Conservation (phyloP, 2,113 vertebrate species). For the Girardinichthys multiradiatus region DNA sequence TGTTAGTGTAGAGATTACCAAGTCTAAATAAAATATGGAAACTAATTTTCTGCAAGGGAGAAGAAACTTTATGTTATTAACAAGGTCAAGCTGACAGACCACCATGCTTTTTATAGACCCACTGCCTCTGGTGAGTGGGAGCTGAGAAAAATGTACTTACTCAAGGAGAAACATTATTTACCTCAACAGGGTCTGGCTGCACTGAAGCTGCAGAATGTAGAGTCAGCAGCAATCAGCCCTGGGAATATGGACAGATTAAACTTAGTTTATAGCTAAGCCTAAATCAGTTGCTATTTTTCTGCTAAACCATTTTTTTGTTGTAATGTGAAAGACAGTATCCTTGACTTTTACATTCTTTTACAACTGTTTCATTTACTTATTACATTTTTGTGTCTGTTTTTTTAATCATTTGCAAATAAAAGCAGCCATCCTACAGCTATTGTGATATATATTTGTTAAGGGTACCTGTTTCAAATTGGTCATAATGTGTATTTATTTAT, state of each 20-base stretch:
- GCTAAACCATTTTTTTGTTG: too few relatives aligned
- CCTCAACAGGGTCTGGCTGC: conserved; percentile 23
- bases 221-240: not conserved
- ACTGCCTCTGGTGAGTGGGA: not conserved
- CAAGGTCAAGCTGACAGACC: conserved; percentile 36
- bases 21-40: conserved; percentile 15
- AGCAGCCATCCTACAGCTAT: too few relatives aligned
- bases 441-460: too few relatives aligned
- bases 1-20: conserved; percentile 36
- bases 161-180: conserved; percentile 7
- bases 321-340: not conserved
- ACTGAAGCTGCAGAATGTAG: conserved; percentile 6
- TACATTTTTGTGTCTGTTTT: too few relatives aligned
- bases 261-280: too few relatives aligned
- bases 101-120: conserved; percentile 48
- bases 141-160: conserved; percentile 10
- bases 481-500: too few relatives aligned
- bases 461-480: too few relatives aligned
- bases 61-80: conserved; percentile 40
- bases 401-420: too few relatives aligned
- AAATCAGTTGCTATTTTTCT: too few relatives aligned
- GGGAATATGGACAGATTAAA: not conserved
- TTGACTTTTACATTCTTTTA: too few relatives aligned
- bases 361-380: too few relatives aligned
- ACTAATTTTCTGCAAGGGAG: conserved; percentile 10